Percentiles rank a stretch among this genome's conserved stretches.
phyloP scores from a whole-genome alignment of 2,888 invertebrate genomes.

The Punctoribates punctum region DNA sequence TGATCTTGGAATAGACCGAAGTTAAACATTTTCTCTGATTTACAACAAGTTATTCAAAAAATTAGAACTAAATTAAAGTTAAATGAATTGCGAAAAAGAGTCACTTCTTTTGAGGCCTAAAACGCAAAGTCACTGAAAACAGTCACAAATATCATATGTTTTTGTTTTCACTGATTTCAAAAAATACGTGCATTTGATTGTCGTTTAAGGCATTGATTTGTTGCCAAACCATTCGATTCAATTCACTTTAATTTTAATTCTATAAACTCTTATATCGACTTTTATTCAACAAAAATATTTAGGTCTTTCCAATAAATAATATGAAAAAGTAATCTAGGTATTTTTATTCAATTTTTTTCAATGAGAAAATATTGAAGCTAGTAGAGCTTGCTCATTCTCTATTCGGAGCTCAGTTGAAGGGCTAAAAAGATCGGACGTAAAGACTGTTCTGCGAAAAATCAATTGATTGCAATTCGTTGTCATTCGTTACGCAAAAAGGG shows the following conservation, averaged over 20 bases:
- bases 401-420: background rate
- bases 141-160: background rate
- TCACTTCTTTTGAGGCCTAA: background rate
- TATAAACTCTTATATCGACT: too few relatives aligned
- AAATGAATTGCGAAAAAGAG: background rate
- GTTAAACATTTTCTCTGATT: slow-evolving; percentile 58
- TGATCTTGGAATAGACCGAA: slow-evolving; percentile 81
- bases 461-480: background rate
- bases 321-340: too few relatives aligned
- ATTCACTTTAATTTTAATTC: too few relatives aligned
- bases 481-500: background rate
- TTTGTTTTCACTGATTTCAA: background rate
- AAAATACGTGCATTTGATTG: background rate
- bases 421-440: background rate
- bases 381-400: too few relatives aligned
- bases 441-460: background rate
- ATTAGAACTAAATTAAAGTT: background rate
- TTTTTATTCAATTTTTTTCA: too few relatives aligned
- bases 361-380: too few relatives aligned
- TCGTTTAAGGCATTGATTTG: too few relatives aligned
- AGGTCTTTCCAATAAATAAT: too few relatives aligned
- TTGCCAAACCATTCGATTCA: too few relatives aligned
- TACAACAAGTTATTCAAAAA: background rate
- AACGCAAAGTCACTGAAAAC: slow-evolving; percentile 18
- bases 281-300: too few relatives aligned